Conservation (phyloP, 2,888 invertebrate genomes). For the Sicus ferrugineus region DNA sequence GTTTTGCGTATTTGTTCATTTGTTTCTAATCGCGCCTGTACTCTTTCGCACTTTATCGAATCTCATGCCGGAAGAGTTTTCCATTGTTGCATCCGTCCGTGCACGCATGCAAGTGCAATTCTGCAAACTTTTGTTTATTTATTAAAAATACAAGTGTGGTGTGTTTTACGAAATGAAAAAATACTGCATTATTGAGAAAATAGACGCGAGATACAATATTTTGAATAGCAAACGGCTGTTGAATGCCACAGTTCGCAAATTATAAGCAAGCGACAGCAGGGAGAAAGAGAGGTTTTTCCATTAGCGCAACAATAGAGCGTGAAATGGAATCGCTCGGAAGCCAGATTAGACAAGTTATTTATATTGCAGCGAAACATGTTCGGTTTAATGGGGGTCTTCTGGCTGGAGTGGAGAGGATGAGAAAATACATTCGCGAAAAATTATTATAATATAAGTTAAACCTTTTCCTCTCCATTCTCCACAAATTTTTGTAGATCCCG, state of each 20-base stretch:
- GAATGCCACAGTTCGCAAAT: background rate
- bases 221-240: too few relatives aligned
- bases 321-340: background rate
- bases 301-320: conserved; percentile 5
- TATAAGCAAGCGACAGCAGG: background rate
- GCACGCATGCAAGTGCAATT: background rate
- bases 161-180: background rate
- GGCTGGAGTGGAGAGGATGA: background rate
- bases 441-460: background rate
- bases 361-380: background rate
- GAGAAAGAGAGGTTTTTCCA: background rate
- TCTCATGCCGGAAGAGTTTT: background rate
- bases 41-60: background rate
- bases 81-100: background rate
- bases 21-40: background rate
- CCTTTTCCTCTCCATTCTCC: background rate
- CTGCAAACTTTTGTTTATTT: background rate
- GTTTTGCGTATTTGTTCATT: background rate
- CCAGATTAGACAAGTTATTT: background rate
- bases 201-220: background rate
- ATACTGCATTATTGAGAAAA: background rate
- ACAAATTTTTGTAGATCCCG: background rate
- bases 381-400: background rate
- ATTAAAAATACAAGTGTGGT: background rate
- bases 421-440: too few relatives aligned